Evolutionary conservation across 2,797 vertebrate genomes (phyloP).

Genomic region (Coccyzus lansbergi): DNA sequence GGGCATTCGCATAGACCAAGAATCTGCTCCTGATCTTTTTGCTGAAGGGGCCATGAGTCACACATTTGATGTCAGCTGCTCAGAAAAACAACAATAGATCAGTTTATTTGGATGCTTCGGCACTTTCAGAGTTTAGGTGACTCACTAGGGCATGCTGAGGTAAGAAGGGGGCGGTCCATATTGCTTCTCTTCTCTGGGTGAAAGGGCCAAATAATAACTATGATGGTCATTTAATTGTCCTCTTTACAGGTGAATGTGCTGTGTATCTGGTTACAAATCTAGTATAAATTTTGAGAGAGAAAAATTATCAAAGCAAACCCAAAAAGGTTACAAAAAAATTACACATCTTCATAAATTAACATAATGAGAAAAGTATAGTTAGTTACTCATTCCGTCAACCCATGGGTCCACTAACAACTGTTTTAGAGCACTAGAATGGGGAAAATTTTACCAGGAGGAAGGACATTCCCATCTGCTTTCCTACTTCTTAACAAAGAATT

Average conservation of each 20-base stretch:
- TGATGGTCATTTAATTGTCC: not conserved
- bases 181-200: not conserved
- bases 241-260: not conserved
- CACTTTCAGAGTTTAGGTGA: not conserved
- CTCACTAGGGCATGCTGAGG: not conserved
- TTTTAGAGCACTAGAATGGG: not conserved
- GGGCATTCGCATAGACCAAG: not conserved
- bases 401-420: not conserved
- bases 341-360: not conserved
- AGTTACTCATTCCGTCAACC: not conserved
- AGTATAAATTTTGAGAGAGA: not conserved
- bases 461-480: not conserved
- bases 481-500: not conserved
- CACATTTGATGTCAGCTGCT: not conserved
- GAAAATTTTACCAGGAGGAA: not conserved
- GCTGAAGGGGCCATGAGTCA: not conserved
- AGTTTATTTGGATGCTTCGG: not conserved
- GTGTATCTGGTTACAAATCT: not conserved
- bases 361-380: not conserved
- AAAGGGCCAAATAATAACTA: not conserved
- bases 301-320: not conserved
- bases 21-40: not conserved
- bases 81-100: not conserved
- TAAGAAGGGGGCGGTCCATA: not conserved
- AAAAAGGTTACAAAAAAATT: not conserved